Evolutionary conservation across 35 echinoderm and acorn worm genomes (phyloP).

Genomic region (Holothuria glaberrima): DNA sequence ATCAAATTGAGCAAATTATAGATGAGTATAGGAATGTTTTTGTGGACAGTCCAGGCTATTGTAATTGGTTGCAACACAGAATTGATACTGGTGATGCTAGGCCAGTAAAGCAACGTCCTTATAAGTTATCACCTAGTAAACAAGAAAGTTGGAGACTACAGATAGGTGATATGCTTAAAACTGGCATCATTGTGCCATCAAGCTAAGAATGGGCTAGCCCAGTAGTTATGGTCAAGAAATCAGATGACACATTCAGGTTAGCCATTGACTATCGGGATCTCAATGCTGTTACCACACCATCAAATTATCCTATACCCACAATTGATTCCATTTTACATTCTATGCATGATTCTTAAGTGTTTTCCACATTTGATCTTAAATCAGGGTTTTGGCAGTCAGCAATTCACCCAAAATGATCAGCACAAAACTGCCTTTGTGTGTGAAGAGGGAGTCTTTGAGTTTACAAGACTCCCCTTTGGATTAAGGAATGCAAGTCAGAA

Average conservation of each 20-base stretch:
- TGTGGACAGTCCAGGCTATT: not conserved
- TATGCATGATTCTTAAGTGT: slow-evolving; percentile 1
- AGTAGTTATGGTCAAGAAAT: slow-evolving; percentile 29
- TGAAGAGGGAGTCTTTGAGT: too few relatives aligned
- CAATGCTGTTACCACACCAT: slow-evolving; percentile 29
- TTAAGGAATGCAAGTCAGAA: slow-evolving; percentile 17
- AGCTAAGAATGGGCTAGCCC: slow-evolving; percentile 19
- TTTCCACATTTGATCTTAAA: too few relatives aligned
- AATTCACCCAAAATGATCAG: slow-evolving; percentile 8
- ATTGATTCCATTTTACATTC: slow-evolving; percentile 32
- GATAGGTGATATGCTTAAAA: not conserved
- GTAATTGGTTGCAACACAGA: not conserved
- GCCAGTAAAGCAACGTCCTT: not conserved
- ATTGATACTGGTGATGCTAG: too few relatives aligned
- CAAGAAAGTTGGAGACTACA: not conserved
- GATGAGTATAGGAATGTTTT: not conserved
- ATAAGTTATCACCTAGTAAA: too few relatives aligned
- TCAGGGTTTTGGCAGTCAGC: slow-evolving; percentile 32
- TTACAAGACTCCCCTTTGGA: slow-evolving; percentile 7
- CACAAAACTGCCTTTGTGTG: slow-evolving; percentile 17
- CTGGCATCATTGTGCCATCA: not conserved
- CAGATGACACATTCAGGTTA: not conserved
- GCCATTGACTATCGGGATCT: slow-evolving; percentile 25
- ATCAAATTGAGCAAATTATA: not conserved
- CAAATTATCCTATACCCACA: slow-evolving; percentile 24